Conservation (phyloP, 1,140 invertebrate genomes). For the Heliconius congener region DNA sequence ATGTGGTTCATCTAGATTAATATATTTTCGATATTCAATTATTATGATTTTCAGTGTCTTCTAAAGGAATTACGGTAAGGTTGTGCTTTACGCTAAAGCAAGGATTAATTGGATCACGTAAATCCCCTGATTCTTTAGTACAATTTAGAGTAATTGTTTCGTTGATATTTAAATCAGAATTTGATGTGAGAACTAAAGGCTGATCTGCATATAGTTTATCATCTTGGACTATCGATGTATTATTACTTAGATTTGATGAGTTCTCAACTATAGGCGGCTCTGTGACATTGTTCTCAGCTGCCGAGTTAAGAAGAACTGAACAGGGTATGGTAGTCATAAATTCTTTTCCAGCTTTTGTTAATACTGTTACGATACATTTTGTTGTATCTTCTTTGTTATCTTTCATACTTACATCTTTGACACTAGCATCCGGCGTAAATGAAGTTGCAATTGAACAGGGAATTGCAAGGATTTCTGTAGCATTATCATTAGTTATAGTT, state of each 20-base stretch:
- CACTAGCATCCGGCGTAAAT: constrained; percentile 71
- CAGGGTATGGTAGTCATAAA: constrained; percentile 78
- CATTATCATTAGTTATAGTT: constrained; percentile 67
- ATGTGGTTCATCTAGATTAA: background rate
- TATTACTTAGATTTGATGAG: constrained; percentile 29
- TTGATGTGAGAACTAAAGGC: constrained; percentile 46
- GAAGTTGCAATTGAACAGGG: constrained; percentile 80
- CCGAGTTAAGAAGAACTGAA: constrained; percentile 68
- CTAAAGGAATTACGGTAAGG: constrained; percentile 66
- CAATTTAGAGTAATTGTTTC: constrained; percentile 47
- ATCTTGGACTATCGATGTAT: constrained; percentile 11
- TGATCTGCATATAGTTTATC: constrained; percentile 43
- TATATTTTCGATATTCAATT: background rate
- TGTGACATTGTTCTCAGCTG: constrained; percentile 74
- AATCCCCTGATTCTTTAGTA: constrained; percentile 51
- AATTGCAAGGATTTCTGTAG: constrained; percentile 73
- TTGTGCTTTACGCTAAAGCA: constrained; percentile 66
- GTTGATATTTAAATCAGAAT: background rate
- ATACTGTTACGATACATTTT: constrained; percentile 74
- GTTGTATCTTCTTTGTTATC: constrained; percentile 59
- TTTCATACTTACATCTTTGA: constrained; percentile 55
- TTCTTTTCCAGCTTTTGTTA: constrained; percentile 70
- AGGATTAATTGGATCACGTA: constrained; percentile 72
- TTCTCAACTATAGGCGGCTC: constrained; percentile 51
- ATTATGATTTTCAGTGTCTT: constrained; percentile 39